Conservation (phyloP, 2,888 invertebrate genomes). For the Dolomedes plantarius region DNA sequence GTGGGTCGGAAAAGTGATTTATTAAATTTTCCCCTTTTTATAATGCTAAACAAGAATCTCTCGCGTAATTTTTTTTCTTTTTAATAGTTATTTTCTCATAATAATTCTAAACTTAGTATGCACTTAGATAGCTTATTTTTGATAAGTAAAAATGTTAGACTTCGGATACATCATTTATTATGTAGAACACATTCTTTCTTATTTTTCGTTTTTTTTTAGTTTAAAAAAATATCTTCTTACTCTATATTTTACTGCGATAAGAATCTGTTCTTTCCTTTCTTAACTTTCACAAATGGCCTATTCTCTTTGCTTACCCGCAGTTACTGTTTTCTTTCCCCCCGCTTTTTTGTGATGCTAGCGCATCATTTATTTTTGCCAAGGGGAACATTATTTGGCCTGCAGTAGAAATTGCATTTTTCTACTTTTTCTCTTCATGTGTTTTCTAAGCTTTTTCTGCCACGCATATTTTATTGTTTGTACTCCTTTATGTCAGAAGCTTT, state of each 20-base stretch:
- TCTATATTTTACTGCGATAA: slow-evolving; percentile 34
- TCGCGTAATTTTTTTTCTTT: no score
- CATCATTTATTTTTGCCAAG: slow-evolving; percentile 64
- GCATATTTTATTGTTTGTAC: slow-evolving; percentile 9
- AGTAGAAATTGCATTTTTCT: slow-evolving; percentile 41
- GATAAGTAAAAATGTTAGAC: slow-evolving; percentile 49
- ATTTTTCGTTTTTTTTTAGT: not conserved
- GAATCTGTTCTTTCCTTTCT: slow-evolving; percentile 54
- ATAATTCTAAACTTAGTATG: not conserved
- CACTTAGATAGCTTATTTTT: slow-evolving; percentile 22
- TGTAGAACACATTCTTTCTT: slow-evolving; percentile 16
- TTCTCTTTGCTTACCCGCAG: slow-evolving; percentile 34
- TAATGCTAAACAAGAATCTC: no score
- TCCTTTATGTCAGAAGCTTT: not conserved
- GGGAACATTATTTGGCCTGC: slow-evolving; percentile 51
- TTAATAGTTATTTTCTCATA: no score
- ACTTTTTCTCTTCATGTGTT: not conserved
- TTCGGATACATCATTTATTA: slow-evolving; percentile 42
- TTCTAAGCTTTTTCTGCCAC: slow-evolving; percentile 14
- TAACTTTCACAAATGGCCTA: slow-evolving; percentile 29
- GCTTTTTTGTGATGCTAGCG: slow-evolving; percentile 10
- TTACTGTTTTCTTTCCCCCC: slow-evolving; percentile 28
- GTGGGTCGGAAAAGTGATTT: no score
- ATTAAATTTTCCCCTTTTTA: no score
- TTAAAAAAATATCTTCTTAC: not conserved